Percentiles rank a stretch among this genome's conserved stretches.
Conservation (phyloP, 2,113 vertebrate species). For the Lophura nycthemera region DNA sequence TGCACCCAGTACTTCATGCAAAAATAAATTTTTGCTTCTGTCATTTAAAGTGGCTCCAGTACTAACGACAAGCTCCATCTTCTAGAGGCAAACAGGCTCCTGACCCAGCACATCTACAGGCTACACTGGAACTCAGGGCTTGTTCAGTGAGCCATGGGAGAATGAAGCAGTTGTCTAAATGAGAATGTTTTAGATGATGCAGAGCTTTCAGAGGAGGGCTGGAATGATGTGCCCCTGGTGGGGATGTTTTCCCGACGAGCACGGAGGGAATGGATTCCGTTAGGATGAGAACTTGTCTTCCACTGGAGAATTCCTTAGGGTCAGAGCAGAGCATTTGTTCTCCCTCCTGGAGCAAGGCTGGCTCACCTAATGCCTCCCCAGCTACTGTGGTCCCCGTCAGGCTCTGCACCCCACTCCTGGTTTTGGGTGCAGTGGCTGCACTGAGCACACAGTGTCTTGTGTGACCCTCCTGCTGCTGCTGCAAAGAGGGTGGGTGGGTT, state of each 20-base stretch:
- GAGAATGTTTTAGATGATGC: background rate
- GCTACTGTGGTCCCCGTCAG: background rate
- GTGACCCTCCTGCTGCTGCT: slow-evolving; percentile 32
- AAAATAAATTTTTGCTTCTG: background rate
- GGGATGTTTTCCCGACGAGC: background rate
- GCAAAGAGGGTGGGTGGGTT: slow-evolving; percentile 41
- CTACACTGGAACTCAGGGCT: background rate
- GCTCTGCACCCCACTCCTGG: background rate
- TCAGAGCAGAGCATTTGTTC: background rate
- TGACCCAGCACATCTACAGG: background rate
- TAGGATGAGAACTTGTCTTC: background rate
- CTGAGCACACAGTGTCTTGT: background rate
- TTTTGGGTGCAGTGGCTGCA: background rate
- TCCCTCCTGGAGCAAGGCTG: background rate
- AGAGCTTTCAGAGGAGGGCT: background rate
- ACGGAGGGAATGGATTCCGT: background rate
- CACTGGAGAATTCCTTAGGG: background rate
- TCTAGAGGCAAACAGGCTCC: background rate
- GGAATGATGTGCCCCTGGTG: background rate
- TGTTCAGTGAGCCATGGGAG: background rate
- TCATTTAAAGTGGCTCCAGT: background rate
- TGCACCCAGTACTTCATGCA: background rate
- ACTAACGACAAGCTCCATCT: background rate
- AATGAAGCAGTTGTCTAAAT: background rate
- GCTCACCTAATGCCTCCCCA: background rate